phyloP scores from a whole-genome alignment of 2,113 vertebrate genomes.

The Coreoperca whiteheadi region DNA sequence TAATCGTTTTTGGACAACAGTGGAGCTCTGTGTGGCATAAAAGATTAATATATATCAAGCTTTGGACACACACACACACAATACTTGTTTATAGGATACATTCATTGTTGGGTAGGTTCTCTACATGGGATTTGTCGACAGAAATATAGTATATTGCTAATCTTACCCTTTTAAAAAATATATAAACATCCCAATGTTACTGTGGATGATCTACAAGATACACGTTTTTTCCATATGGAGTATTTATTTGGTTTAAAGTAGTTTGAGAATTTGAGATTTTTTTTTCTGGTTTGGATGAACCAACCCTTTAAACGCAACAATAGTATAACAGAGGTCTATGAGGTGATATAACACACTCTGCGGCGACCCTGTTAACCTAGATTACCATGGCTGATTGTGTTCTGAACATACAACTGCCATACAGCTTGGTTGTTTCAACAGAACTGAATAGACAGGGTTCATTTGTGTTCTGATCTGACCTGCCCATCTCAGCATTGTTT shows the following conservation, averaged over 20 bases:
- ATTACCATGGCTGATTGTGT: not conserved
- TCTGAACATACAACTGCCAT: not conserved
- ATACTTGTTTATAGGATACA: not conserved
- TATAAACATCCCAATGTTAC: not conserved
- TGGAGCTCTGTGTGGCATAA: not conserved
- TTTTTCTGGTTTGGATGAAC: not conserved
- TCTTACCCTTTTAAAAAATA: not conserved
- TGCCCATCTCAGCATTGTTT: not conserved
- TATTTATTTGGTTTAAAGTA: not conserved
- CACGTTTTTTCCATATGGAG: not conserved
- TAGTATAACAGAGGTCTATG: not conserved
- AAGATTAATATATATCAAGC: not conserved
- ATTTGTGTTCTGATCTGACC: not conserved
- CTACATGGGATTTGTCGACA: not conserved
- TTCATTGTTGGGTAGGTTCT: not conserved
- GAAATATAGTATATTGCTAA: not conserved
- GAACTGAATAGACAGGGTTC: not conserved
- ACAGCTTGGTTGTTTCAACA: not conserved
- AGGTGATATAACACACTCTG: conserved; percentile 35
- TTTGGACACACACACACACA: not conserved
- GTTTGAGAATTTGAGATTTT: not conserved
- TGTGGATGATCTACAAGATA: not conserved
- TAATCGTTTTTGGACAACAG: not conserved
- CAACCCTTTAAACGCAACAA: not conserved
- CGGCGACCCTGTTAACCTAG: conserved; percentile 28